These are phyloP conservation scores for Ptychochromis oligacanthus DNA, from an alignment of 2,113 vertebrate species.

Conservation along the genomic window DNA sequence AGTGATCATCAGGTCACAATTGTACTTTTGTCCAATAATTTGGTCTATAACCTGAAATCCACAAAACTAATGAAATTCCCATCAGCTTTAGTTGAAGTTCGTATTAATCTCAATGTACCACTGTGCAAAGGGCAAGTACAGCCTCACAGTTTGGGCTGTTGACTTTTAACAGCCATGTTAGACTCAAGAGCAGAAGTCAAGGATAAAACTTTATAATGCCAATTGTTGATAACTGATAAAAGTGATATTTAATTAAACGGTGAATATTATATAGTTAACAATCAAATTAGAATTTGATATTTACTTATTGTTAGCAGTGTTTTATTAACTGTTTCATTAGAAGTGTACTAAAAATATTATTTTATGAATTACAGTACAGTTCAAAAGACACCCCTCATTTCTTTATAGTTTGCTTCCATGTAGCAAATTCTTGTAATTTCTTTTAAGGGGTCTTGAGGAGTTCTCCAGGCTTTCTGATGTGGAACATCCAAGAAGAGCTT, in stretches of 20 bases:
- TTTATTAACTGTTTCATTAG: too few relatives aligned
- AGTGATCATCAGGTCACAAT: background rate
- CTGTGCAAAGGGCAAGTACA: background rate
- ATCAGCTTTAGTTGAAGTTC: background rate
- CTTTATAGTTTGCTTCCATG: too few relatives aligned
- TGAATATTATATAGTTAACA: background rate
- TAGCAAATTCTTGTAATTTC: too few relatives aligned
- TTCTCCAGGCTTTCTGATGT: too few relatives aligned
- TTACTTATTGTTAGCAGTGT: background rate
- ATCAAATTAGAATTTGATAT: accelerated
- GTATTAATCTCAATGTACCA: background rate
- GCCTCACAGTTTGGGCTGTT: background rate
- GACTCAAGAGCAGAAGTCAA: background rate
- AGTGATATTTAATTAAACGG: background rate
- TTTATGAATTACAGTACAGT: too few relatives aligned
- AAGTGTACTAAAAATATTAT: too few relatives aligned
- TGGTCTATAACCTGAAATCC: accelerated
- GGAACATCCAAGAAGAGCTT: too few relatives aligned
- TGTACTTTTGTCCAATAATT: background rate
- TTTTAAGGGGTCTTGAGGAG: too few relatives aligned
- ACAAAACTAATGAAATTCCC: background rate
- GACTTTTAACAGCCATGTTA: background rate
- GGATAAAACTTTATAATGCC: background rate
- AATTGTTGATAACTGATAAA: background rate
- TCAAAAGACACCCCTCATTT: too few relatives aligned